Evolutionary conservation across 2,797 vertebrate genomes (phyloP).

Genomic region (Borostomias antarcticus): DNA sequence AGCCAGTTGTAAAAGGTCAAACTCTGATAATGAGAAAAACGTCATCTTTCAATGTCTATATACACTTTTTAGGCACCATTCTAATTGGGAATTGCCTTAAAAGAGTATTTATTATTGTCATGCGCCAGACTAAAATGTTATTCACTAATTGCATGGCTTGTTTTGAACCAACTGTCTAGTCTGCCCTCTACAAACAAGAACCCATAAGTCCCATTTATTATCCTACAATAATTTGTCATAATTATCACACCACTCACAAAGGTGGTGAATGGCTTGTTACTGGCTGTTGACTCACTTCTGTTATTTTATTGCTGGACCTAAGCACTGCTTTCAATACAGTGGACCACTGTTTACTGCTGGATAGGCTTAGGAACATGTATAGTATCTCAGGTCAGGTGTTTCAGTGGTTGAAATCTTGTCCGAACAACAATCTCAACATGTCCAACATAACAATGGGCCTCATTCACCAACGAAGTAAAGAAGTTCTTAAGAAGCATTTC

Average conservation of each 20-base stretch:
- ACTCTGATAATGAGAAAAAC: slow-evolving; percentile 18
- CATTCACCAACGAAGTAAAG: too few relatives aligned
- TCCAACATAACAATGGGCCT: not conserved
- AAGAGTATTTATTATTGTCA: slow-evolving; percentile 11
- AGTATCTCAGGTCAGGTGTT: too few relatives aligned
- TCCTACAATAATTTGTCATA: not conserved
- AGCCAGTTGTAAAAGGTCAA: slow-evolving; percentile 54
- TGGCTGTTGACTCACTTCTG: too few relatives aligned
- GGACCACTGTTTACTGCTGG: too few relatives aligned
- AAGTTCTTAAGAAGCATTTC: too few relatives aligned
- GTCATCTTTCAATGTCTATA: slow-evolving; percentile 9
- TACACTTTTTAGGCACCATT: slow-evolving; percentile 24
- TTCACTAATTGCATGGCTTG: not conserved
- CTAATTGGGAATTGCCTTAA: slow-evolving; percentile 13
- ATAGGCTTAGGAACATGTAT: too few relatives aligned
- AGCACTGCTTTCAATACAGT: too few relatives aligned
- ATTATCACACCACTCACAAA: not conserved
- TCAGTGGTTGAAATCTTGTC: too few relatives aligned
- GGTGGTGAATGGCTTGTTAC: not conserved
- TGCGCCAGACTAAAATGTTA: not conserved
- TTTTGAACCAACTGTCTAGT: not conserved
- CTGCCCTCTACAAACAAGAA: not conserved
- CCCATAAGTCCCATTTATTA: not conserved
- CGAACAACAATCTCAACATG: too few relatives aligned
- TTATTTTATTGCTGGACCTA: too few relatives aligned